Percentiles rank a stretch among this genome's conserved stretches.
phyloP scores from a whole-genome alignment of 2,113 vertebrate genomes.

The Apodemus sylvaticus region DNA sequence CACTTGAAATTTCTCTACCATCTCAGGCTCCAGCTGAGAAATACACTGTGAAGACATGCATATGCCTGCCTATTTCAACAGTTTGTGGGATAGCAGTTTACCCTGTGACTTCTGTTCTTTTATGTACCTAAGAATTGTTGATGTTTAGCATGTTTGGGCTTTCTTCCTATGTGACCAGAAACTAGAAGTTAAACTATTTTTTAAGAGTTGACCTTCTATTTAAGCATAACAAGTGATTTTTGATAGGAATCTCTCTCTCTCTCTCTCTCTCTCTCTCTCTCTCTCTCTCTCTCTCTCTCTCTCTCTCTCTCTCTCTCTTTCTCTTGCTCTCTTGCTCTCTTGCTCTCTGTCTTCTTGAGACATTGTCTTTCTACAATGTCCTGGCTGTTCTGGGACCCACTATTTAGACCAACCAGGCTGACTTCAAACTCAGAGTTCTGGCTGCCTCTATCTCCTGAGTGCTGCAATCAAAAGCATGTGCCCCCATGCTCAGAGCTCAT shows the following conservation, averaged over 20 bases:
- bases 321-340: not conserved
- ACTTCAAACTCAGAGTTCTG: not conserved
- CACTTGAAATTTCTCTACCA: not conserved
- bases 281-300: not conserved
- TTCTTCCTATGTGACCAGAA: conserved; percentile 15
- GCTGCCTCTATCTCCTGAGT: not conserved
- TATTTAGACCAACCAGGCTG: not conserved
- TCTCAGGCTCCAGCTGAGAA: not conserved
- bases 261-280: too few species aligned
- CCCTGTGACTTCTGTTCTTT: not conserved
- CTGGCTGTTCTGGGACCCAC: not conserved
- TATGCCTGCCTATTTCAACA: not conserved
- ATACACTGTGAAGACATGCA: not conserved
- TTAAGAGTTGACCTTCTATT: conserved; percentile 27
- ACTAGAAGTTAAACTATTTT: not conserved
- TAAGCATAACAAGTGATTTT: conserved; percentile 38
- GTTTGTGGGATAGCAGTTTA: not conserved
- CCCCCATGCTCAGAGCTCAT: not conserved
- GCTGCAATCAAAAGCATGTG: not conserved
- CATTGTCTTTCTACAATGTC: not conserved
- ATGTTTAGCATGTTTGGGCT: not conserved
- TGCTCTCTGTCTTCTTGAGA: not conserved
- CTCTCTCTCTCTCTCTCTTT: not conserved
- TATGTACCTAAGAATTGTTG: not conserved
- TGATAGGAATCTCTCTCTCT: not conserved